A percentile compares a stretch with the other conserved stretches of the same genome.
phyloP scores from a whole-genome alignment of 2,888 invertebrate genomes.

The Chydorus sphaericus region DNA sequence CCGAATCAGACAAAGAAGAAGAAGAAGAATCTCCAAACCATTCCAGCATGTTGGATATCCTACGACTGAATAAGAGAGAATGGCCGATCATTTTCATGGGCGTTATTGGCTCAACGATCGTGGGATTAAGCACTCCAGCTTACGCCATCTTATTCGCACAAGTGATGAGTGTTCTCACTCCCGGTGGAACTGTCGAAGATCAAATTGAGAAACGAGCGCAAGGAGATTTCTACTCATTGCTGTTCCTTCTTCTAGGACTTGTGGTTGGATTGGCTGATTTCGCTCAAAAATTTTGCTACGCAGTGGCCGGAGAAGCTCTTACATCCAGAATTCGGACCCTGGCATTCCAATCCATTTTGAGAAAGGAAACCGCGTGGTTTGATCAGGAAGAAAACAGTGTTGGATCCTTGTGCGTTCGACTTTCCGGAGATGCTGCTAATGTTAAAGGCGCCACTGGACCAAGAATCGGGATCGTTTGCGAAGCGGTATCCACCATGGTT shows the following conservation, averaged over 20 bases:
- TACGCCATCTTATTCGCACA: constrained; percentile 68
- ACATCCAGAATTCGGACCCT: constrained; percentile 53
- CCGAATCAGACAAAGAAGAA: too few relatives aligned
- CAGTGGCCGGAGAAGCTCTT: constrained; percentile 59
- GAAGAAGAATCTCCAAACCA: too few relatives aligned
- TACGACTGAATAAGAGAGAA: constrained; percentile 52
- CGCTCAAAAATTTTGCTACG: constrained; percentile 46
- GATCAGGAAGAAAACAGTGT: constrained; percentile 50
- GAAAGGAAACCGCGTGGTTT: constrained; percentile 59
- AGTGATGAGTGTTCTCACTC: constrained; percentile 39
- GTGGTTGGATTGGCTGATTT: constrained; percentile 25
- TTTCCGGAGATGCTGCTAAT: constrained; percentile 58
- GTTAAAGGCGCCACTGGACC: constrained; percentile 61
- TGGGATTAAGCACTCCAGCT: constrained; percentile 54
- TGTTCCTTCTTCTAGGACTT: constrained; percentile 27
- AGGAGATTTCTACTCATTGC: constrained; percentile 24
- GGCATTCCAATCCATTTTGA: constrained; percentile 41
- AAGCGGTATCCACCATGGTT: constrained; percentile 45
- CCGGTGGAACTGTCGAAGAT: constrained; percentile 19
- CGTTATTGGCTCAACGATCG: constrained; percentile 46
- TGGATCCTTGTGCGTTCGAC: constrained; percentile 49
- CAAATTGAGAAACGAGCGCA: constrained; percentile 20
- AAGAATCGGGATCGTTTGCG: constrained; percentile 49
- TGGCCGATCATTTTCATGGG: constrained; percentile 46
- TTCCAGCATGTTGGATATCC: constrained; percentile 36